Base-by-base conservation (phyloP, 1,140 invertebrate genomes). In the Drosophila rhopaloa region DNA sequence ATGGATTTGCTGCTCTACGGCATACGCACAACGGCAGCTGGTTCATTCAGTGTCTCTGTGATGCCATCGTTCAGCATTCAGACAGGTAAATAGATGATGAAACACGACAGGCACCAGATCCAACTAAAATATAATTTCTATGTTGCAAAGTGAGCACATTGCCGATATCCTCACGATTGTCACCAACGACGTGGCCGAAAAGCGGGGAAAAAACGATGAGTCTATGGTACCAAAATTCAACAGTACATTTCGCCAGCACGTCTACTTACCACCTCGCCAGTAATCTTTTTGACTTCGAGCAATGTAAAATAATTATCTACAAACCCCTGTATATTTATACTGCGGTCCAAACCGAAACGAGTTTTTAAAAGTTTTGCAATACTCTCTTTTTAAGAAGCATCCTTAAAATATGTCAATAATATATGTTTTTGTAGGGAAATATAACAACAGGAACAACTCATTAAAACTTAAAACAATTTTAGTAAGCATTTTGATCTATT, bases 11-110 rank as follows among this genome's bases (percentile, higher is more conserved):
- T 0, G 78, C 90, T 3, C 35, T 92, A 43, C 76, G 91, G 6
- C 88, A 92, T 43, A 91, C 76, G 7, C 38, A 68, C 5, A n/a
- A 51, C 0, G 91, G 91, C 32, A 91, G 82, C 48, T 92, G 91
- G 91, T 92, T 92, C 32, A 89, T 92, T 24, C 89, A 92, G 50
- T 61, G 79, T 8, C 53, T 92, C 2, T 91, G 89, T 57, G 74
- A 89, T 13, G 54, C 66, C 13, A 70, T 91, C 0, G 43, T 48
- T 0, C 16, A 74, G 14, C 44, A 80, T 48, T 76, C 82, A 0
- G 58, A 46, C 40, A 74, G 74, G 91, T 92, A 56, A 79, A 10
- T 1, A 19, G 14, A 9, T 51, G 5, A 0, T 3, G 11, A 29
- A 8, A 6, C 4, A 9, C 6, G 5, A 29, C 5, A 2, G 11